These are phyloP conservation scores for Lepus townsendii DNA, from an alignment of 2,797 vertebrate species.

Conservation along the genomic window DNA sequence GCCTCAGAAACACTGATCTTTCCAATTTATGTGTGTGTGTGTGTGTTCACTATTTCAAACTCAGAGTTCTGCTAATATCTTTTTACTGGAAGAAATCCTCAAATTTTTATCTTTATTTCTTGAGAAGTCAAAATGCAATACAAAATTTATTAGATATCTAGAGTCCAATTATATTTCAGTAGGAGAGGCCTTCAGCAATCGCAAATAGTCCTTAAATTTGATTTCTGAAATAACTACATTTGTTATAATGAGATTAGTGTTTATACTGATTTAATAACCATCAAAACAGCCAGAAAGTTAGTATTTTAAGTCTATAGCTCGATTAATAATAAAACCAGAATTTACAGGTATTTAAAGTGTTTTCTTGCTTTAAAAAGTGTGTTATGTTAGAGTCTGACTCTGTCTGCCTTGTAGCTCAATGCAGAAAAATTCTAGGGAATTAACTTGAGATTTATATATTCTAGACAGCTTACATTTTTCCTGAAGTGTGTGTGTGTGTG, in stretches of 20 bases:
- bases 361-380: constrained; percentile 26
- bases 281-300: background rate
- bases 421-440: constrained; percentile 9
- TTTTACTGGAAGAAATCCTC: constrained; percentile 9
- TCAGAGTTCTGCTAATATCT: background rate
- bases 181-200: background rate
- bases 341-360: constrained; percentile 18
- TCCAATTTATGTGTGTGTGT: background rate
- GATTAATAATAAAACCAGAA: constrained; percentile 26
- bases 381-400: background rate
- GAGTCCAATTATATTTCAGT: background rate
- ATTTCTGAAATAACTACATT: background rate
- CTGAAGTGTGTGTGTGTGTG: background rate
- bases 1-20: background rate
- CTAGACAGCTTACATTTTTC: constrained; percentile 59
- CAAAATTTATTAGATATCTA: background rate
- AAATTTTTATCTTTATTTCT: background rate
- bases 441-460: constrained; percentile 61
- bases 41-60: background rate
- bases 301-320: background rate
- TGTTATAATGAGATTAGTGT: background rate
- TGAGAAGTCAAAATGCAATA: background rate
- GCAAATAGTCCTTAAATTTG: constrained; percentile 19
- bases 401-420: background rate
- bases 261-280: constrained; percentile 7